Evolutionary conservation across 2,888 invertebrate species (phyloP).

Genomic region (Thecophora atra): DNA sequence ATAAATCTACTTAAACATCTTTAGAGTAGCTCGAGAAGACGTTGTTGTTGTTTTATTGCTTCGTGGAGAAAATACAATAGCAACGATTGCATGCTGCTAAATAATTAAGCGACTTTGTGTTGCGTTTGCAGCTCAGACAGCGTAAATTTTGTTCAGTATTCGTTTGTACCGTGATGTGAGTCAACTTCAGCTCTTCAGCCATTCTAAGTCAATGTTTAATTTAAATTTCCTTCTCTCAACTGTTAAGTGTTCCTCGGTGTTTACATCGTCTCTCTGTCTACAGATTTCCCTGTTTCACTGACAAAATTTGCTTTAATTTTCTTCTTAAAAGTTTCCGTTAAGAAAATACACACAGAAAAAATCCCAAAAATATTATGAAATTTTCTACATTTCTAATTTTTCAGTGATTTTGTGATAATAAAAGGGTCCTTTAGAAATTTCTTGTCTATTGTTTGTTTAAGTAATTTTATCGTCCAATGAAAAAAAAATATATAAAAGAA

Average conservation of each 20-base stretch:
- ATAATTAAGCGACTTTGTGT: conserved; percentile 34
- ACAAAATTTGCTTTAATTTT: neutral
- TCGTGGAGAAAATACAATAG: neutral
- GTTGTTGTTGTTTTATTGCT: conserved; percentile 1
- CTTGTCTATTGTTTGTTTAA: no score
- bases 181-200: neutral
- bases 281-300: neutral
- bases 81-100: conserved; percentile 25
- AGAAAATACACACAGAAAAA: neutral
- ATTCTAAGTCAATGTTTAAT: neutral
- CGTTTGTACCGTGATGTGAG: neutral
- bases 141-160: no score
- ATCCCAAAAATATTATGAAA: no score
- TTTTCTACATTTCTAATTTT: no score
- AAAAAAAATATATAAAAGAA: no score
- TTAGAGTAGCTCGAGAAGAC: conserved; percentile 3
- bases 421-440: no score
- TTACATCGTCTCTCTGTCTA: neutral
- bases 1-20: conserved; percentile 28
- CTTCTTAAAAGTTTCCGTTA: conserved; percentile 8
- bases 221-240: neutral
- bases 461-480: no score
- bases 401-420: no score
- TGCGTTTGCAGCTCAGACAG: no score
- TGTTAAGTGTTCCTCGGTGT: neutral